phyloP scores from a whole-genome alignment of 2,888 invertebrate species.

The Limnephilus rhombicus region DNA sequence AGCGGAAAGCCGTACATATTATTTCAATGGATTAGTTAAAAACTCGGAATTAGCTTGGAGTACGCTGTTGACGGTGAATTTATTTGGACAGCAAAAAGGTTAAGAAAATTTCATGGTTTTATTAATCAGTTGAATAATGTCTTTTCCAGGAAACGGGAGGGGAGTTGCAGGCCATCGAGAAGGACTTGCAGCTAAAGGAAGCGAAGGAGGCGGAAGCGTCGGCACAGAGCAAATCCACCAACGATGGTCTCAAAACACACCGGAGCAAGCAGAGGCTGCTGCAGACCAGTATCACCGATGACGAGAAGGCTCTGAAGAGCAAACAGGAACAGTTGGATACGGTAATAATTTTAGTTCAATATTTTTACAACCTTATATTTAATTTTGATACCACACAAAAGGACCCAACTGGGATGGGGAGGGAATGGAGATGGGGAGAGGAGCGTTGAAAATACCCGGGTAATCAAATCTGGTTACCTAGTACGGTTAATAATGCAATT shows the following conservation, averaged over 20 bases:
- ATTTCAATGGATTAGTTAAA: too few species aligned
- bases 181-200: constrained; percentile 80
- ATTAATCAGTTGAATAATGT: not conserved
- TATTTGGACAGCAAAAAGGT: too few species aligned
- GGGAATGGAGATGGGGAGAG: too few species aligned
- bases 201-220: constrained; percentile 82
- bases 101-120: too few species aligned
- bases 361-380: not conserved
- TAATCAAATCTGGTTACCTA: too few species aligned
- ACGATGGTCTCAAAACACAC: constrained; percentile 82
- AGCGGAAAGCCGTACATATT: too few species aligned
- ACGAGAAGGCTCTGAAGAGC: constrained; percentile 78
- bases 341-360: constrained; percentile 67
- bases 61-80: too few species aligned
- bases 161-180: constrained; percentile 81
- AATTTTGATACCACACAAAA: too few species aligned
- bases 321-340: constrained; percentile 81
- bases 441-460: too few species aligned
- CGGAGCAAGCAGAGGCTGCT: constrained; percentile 83
- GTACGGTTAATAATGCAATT: too few species aligned
- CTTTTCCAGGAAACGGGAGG: constrained; percentile 81
- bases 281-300: constrained; percentile 82
- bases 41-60: too few species aligned
- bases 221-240: constrained; percentile 81
- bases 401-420: not conserved